Conservation (phyloP, 2,888 invertebrate genomes). For the Eumacrocentrus americanus region DNA sequence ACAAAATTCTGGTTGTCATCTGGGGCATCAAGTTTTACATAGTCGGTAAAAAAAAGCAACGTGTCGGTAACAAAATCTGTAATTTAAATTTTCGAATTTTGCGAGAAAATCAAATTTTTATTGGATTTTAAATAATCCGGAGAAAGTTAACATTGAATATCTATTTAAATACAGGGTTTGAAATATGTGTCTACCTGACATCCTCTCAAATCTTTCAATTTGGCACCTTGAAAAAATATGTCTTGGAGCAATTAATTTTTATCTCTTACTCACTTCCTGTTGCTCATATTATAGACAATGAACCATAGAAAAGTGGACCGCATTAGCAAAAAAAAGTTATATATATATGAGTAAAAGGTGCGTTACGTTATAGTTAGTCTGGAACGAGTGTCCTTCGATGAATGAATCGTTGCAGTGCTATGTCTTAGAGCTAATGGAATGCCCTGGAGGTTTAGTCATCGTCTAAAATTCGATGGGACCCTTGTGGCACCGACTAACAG, state of each 20-base stretch:
- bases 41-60: background rate
- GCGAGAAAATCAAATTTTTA: background rate
- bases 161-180: background rate
- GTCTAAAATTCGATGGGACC: conserved; percentile 16
- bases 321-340: conserved; percentile 2
- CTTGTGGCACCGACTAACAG: background rate
- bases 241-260: conserved; percentile 4
- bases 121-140: too few relatives aligned
- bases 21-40: background rate
- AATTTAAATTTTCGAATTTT: background rate
- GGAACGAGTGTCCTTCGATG: conserved; percentile 13
- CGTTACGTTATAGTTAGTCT: background rate
- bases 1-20: too few relatives aligned
- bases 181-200: background rate
- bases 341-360: conserved; percentile 7
- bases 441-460: conserved; percentile 14
- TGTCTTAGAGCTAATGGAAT: conserved; percentile 4
- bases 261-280: background rate
- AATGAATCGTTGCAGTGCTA: background rate
- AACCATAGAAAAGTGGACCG: conserved; percentile 1
- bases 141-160: too few relatives aligned
- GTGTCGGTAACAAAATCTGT: background rate
- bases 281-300: conserved; percentile 7
- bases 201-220: too few relatives aligned
- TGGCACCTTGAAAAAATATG: background rate